Conservation (phyloP, 2,797 vertebrate genomes). For the Scyliorhinus canicula region DNA sequence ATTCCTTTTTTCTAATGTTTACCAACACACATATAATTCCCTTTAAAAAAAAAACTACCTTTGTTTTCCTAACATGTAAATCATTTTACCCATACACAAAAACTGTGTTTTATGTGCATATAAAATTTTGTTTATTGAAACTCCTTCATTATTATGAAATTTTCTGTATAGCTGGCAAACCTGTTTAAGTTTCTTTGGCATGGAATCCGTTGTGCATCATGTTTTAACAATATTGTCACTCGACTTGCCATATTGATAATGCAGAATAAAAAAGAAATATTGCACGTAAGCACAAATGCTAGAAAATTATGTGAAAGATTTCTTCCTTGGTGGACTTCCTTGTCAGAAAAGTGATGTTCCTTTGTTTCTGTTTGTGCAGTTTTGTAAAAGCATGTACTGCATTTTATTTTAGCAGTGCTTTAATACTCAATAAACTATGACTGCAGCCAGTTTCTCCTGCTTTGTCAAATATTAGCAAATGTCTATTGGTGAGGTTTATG, state of each 20-base stretch:
- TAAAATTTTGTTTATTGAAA: not conserved
- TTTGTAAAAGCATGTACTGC: not conserved
- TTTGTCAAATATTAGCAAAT: not conserved
- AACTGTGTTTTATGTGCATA: not conserved
- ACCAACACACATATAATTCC: too few species aligned
- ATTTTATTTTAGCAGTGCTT: not conserved
- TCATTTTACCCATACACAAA: constrained; percentile 1
- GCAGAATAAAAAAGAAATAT: not conserved
- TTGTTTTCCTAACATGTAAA: too few species aligned
- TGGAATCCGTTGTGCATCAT: not conserved
- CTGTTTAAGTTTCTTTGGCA: not conserved
- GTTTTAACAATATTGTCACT: too few species aligned
- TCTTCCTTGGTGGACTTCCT: not conserved
- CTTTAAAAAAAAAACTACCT: too few species aligned
- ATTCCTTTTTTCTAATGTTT: too few species aligned
- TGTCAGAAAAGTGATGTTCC: not conserved
- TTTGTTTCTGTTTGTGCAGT: not conserved
- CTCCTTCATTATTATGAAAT: not conserved
- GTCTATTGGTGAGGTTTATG: not conserved
- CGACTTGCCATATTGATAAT: not conserved
- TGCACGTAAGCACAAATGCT: not conserved
- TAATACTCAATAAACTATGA: not conserved
- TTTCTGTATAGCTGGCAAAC: not conserved
- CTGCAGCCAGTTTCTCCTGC: not conserved
- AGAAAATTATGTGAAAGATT: not conserved